These are phyloP conservation scores for Ichneumon xanthorius DNA, from an alignment of 2,888 invertebrate genomes.

Conservation along the genomic window DNA sequence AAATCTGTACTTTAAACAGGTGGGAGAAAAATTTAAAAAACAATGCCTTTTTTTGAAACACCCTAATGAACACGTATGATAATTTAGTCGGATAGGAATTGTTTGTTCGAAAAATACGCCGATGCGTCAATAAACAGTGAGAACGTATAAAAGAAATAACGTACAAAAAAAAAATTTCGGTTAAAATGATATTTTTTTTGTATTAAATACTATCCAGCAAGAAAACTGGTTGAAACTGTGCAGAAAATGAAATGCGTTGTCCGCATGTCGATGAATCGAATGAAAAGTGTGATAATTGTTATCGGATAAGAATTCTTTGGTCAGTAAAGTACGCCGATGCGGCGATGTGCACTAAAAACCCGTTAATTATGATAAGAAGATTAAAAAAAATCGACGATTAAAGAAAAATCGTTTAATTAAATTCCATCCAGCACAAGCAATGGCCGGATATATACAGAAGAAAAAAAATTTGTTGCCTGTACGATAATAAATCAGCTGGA, in stretches of 20 bases:
- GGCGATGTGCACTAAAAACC: neutral
- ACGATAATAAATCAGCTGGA: neutral
- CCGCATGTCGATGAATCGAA: no score
- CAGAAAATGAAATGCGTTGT: no score
- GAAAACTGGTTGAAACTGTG: no score
- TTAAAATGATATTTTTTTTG: no score
- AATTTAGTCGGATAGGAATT: neutral
- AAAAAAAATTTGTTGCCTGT: neutral
- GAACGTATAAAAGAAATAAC: no score
- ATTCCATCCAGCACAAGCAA: neutral
- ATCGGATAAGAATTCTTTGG: neutral
- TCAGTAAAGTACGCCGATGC: neutral
- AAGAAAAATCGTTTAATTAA: neutral
- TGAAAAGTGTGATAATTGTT: no score
- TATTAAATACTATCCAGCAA: no score
- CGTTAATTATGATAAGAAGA: neutral
- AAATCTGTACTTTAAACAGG: no score
- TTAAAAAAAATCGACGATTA: neutral
- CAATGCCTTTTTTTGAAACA: no score
- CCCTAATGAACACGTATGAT: no score
- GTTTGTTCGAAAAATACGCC: neutral
- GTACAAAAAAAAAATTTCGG: no score
- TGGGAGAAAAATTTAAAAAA: no score
- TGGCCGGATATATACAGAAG: neutral
- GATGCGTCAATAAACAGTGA: neutral